Evolutionary conservation across 2,888 invertebrate genomes (phyloP).

Genomic region (Taenaris catops): DNA sequence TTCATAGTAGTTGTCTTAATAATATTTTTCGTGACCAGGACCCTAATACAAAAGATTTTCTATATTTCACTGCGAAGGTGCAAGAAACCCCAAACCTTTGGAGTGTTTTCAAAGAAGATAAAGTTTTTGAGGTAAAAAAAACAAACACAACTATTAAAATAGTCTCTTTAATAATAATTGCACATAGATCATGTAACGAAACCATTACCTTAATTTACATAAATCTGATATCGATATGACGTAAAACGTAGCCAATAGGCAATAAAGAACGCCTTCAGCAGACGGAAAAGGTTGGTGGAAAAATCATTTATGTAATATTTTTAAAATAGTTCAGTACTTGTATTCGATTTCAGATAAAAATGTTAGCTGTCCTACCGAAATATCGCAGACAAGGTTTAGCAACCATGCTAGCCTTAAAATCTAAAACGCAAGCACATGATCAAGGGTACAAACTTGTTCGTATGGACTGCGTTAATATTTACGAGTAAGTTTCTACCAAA

Average conservation of each 20-base stretch:
- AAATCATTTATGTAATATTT: too few relatives aligned
- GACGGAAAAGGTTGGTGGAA: too few relatives aligned
- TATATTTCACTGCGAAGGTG: slow-evolving; percentile 58
- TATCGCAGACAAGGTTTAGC: slow-evolving; percentile 57
- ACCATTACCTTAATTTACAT: too few relatives aligned
- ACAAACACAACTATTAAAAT: too few relatives aligned
- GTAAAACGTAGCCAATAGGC: too few relatives aligned
- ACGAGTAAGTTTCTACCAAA: slow-evolving; percentile 56
- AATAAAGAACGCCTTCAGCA: too few relatives aligned
- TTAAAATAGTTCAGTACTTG: too few relatives aligned
- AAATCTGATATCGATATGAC: too few relatives aligned
- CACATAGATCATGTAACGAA: too few relatives aligned
- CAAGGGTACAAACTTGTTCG: slow-evolving; percentile 55
- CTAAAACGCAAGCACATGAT: slow-evolving; percentile 44
- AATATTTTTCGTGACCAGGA: slow-evolving; percentile 40
- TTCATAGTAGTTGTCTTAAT: too few relatives aligned
- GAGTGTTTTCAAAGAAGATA: slow-evolving; percentile 49
- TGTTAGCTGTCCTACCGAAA: slow-evolving; percentile 58
- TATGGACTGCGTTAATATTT: slow-evolving; percentile 65
- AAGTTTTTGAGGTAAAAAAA: slow-evolving; percentile 62
- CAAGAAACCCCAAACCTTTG: slow-evolving; percentile 68
- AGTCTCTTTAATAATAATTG: too few relatives aligned
- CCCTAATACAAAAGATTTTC: slow-evolving; percentile 58
- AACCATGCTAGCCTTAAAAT: slow-evolving; percentile 45
- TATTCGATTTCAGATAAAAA: slow-evolving; percentile 70